phyloP scores from a whole-genome alignment of 1,140 invertebrate species.

The Scylla paramamosain region DNA sequence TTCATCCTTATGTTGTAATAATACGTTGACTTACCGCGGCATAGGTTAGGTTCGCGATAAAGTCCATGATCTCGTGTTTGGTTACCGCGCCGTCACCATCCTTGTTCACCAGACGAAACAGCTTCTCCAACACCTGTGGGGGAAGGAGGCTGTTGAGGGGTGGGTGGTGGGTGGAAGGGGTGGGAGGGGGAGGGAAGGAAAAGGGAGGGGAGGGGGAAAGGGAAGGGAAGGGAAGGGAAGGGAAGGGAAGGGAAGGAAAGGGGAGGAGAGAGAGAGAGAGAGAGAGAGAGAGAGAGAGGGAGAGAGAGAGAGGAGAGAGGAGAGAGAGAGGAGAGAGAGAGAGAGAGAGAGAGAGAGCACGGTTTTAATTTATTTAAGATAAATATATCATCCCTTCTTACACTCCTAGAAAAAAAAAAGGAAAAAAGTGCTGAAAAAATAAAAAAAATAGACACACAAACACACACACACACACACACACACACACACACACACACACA shows the following conservation, averaged over 20 bases:
- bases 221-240: not conserved
- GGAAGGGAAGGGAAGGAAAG: not conserved
- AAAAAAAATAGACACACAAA: too few species aligned
- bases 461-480: too few species aligned
- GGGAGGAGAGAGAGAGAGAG: not conserved
- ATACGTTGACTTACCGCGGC: slow-evolving; percentile 50
- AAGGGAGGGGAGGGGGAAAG: not conserved
- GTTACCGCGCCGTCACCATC: slow-evolving; percentile 56
- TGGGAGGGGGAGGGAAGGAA: not conserved
- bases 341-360: not conserved
- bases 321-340: not conserved
- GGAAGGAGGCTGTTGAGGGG: not conserved
- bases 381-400: too few species aligned
- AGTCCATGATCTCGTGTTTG: slow-evolving; percentile 66
- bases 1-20: too few species aligned
- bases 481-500: too few species aligned
- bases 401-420: too few species aligned
- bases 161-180: not conserved
- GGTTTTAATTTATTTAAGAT: too few species aligned
- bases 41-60: slow-evolving; percentile 69
- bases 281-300: not conserved
- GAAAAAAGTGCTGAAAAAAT: not conserved
- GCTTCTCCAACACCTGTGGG: slow-evolving; percentile 68
- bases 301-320: too few species aligned
- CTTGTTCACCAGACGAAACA: slow-evolving; percentile 61